Percentiles rank a stretch among this genome's conserved stretches.
Conservation (phyloP, 2,888 invertebrate species). For the Eupeodes latifasciatus region DNA sequence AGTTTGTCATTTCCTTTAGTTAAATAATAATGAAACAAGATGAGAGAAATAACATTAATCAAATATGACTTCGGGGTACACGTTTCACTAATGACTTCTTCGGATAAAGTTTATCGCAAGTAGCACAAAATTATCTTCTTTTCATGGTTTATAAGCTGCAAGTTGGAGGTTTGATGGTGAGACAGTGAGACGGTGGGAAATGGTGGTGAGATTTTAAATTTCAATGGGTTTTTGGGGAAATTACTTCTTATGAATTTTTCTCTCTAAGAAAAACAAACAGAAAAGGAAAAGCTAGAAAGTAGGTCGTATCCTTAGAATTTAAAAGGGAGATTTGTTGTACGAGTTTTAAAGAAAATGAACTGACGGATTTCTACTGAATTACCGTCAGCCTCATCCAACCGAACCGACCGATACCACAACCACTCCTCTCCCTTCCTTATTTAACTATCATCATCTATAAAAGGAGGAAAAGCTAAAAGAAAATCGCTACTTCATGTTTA, state of each 20-base stretch:
- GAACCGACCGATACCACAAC: not conserved
- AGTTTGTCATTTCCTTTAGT: conserved; percentile 24
- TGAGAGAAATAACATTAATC: conserved; percentile 38
- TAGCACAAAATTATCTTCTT: not conserved
- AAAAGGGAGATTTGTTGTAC: not conserved
- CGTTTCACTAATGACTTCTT: conserved; percentile 32
- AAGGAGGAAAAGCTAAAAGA: not conserved
- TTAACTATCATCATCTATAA: not conserved
- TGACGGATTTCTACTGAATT: conserved; percentile 21
- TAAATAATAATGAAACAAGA: conserved; percentile 15
- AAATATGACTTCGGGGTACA: conserved; percentile 20
- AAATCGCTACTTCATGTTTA: conserved; percentile 3
- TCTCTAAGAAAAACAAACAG: not conserved
- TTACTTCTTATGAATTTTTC: not conserved
- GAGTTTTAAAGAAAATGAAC: not conserved
- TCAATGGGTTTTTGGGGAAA: conserved; percentile 6
- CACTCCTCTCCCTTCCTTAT: no score
- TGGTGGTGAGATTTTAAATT: conserved; percentile 5
- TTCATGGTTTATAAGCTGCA: not conserved
- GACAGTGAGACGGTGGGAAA: no score
- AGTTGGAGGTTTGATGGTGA: no score
- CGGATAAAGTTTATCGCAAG: conserved; percentile 6
- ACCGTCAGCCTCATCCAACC: not conserved
- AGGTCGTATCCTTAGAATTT: conserved; percentile 9
- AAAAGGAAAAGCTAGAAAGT: not conserved